Conservation (phyloP, 2,888 invertebrate genomes). For the Deilephila elpenor region DNA sequence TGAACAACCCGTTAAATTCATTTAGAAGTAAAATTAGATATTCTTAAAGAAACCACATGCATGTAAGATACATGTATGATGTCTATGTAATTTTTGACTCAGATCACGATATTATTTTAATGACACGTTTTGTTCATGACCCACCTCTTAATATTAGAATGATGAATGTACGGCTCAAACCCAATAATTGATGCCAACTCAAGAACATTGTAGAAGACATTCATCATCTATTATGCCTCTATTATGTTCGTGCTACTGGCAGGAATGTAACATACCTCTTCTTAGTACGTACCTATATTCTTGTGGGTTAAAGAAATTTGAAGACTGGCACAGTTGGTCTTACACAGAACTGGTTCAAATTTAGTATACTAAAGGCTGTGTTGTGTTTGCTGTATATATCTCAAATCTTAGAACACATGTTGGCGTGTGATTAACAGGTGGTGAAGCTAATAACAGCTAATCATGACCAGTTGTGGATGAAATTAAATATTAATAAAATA, state of each 20-base stretch:
- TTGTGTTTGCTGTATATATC: too few relatives aligned
- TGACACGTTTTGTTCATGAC: background rate
- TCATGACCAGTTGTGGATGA: too few relatives aligned
- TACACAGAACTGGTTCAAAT: too few relatives aligned
- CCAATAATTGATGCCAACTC: background rate
- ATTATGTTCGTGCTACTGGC: background rate
- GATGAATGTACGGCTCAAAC: slow-evolving; percentile 9
- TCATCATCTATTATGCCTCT: background rate
- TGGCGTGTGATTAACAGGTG: too few relatives aligned
- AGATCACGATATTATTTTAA: background rate
- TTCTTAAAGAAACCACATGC: background rate
- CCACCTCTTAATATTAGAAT: background rate
- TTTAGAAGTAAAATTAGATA: too few relatives aligned
- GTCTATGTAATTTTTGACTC: background rate
- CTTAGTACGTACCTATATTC: background rate
- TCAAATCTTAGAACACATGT: too few relatives aligned
- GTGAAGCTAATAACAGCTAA: too few relatives aligned
- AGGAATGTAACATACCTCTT: background rate
- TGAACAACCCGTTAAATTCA: too few relatives aligned
- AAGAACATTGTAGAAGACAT: background rate
- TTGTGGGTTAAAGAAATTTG: too few relatives aligned
- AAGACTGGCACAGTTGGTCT: too few relatives aligned
- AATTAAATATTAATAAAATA: too few relatives aligned
- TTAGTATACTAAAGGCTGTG: too few relatives aligned
- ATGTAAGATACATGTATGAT: background rate